phyloP scores from a whole-genome alignment of 2,797 vertebrate species.

The Thaleichthys pacificus region DNA sequence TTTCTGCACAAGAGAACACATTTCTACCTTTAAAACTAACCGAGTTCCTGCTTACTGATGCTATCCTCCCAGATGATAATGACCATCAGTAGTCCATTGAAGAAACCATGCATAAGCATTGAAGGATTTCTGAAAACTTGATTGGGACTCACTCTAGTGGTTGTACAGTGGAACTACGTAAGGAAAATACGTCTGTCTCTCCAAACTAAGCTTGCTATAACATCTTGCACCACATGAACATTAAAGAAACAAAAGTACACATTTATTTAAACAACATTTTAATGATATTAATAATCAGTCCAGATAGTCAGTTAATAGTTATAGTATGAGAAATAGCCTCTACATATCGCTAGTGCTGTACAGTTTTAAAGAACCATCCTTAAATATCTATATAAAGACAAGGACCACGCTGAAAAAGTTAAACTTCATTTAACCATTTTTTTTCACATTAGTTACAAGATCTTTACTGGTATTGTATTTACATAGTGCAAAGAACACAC shows the following conservation, averaged over 20 bases:
- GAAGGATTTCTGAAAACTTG: background rate
- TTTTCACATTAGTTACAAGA: constrained; percentile 85
- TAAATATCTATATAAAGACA: constrained; percentile 76
- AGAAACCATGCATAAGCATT: background rate
- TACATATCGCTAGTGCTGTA: constrained; percentile 67
- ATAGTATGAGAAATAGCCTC: constrained; percentile 70
- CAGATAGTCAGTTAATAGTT: constrained; percentile 66
- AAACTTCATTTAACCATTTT: constrained; percentile 71
- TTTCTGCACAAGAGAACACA: background rate
- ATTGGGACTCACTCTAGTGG: constrained; percentile 44
- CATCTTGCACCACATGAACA: background rate
- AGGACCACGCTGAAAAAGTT: constrained; percentile 71
- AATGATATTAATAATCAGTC: constrained; percentile 78
- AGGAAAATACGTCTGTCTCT: background rate
- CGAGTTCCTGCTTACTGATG: no score
- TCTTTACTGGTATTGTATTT: constrained; percentile 87
- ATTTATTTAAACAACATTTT: constrained; percentile 78
- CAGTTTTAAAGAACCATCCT: constrained; percentile 63
- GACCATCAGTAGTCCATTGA: background rate
- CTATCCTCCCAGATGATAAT: no score
- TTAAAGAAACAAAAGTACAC: constrained; percentile 9
- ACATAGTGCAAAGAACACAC: constrained; percentile 95
- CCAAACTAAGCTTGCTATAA: background rate
- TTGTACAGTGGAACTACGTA: constrained; percentile 26
- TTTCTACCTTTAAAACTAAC: background rate